Percentiles rank a stretch among this genome's conserved stretches.
phyloP scores from a whole-genome alignment of 2,888 invertebrate species.

The Silvanus unidentatus region DNA sequence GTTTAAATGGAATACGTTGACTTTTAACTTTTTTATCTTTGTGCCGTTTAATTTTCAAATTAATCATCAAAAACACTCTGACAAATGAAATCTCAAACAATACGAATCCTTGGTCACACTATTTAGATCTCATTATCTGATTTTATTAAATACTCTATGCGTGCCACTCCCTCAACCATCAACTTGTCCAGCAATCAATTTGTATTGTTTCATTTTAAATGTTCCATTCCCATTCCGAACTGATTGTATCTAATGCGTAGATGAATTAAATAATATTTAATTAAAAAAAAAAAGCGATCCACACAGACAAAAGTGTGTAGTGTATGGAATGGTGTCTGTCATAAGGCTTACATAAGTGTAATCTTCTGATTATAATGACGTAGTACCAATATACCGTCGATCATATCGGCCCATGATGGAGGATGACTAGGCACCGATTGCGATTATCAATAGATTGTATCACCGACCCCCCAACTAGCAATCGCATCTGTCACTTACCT shows the following conservation, averaged over 20 bases:
- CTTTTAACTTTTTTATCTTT: no score
- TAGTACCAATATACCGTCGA: conserved; percentile 9
- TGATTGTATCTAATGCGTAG: conserved; percentile 11
- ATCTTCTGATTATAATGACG: conserved; percentile 25
- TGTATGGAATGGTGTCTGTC: conserved; percentile 6
- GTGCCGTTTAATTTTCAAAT: no score
- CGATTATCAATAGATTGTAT: conserved; percentile 38
- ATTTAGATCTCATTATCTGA: no score
- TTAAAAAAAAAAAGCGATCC: conserved; percentile 10
- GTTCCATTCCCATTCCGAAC: conserved; percentile 9
- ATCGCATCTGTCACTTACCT: conserved; percentile 42
- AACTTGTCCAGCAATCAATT: conserved; percentile 9
- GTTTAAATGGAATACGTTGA: no score
- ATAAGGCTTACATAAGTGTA: conserved; percentile 13
- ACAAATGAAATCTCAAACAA: no score
- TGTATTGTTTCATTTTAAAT: conserved; percentile 8
- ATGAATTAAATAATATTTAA: conserved; percentile 14
- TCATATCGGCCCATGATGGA: conserved; percentile 9
- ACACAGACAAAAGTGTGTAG: neutral
- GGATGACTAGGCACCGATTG: conserved; percentile 36
- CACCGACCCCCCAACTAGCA: conserved; percentile 44
- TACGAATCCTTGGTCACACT: no score
- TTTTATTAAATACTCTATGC: no score
- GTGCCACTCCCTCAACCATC: neutral
- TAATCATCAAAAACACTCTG: no score